A percentile compares a stretch with the other conserved stretches of the same genome.
Conservation (phyloP, 2,113 vertebrate species). For the Mus pahari region DNA sequence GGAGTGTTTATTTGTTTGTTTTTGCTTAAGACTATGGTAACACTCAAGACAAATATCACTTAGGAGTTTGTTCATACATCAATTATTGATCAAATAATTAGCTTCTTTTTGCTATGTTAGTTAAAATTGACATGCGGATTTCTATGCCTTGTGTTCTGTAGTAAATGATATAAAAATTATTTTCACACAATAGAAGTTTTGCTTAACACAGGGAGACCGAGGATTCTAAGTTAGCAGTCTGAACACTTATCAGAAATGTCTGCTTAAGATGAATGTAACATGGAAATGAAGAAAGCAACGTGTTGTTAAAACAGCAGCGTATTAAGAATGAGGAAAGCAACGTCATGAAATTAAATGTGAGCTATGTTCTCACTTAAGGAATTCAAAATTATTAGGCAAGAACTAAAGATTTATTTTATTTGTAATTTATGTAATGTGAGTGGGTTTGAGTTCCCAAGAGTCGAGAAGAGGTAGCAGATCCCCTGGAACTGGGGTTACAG, state of each 20-base stretch:
- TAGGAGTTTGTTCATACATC: slow-evolving; percentile 18
- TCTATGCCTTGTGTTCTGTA: neutral
- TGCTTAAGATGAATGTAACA: slow-evolving; percentile 47
- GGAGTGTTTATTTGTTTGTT: neutral
- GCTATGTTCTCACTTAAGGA: neutral
- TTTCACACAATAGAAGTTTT: slow-evolving; percentile 21
- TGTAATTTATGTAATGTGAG: neutral
- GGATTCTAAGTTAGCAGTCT: slow-evolving; percentile 8
- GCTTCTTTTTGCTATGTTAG: slow-evolving; percentile 35
- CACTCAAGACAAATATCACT: neutral
- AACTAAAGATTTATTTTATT: neutral
- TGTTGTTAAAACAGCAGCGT: neutral
- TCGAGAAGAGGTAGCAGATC: neutral
- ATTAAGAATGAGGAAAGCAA: slow-evolving; percentile 20
- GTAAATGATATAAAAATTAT: slow-evolving; percentile 19
- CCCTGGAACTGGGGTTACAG: neutral
- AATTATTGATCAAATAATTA: slow-evolving; percentile 43
- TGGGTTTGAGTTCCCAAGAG: neutral
- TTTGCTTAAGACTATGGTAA: neutral
- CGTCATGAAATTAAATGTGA: neutral
- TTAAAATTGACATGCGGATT: neutral
- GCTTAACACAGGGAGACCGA: slow-evolving; percentile 14
- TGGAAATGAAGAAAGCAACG: neutral
- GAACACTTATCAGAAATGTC: slow-evolving; percentile 30
- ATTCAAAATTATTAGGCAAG: neutral